Percentiles rank a stretch among this genome's conserved stretches.
Conservation (phyloP, 2,113 vertebrate species). For the Fregata magnificens region DNA sequence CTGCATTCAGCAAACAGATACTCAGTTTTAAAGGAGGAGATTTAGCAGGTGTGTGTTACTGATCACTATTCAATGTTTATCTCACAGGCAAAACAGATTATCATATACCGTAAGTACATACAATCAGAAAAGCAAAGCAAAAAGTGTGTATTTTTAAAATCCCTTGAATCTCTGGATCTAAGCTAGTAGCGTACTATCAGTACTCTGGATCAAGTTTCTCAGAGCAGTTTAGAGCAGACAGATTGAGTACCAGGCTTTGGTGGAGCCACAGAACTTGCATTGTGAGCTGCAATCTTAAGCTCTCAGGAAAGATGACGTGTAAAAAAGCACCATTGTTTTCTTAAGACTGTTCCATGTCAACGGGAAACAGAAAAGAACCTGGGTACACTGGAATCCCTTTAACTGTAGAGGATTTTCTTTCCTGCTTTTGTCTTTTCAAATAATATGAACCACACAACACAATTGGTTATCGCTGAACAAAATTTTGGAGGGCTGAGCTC, state of each 20-base stretch:
- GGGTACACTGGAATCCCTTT: neutral
- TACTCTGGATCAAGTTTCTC: neutral
- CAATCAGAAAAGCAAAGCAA: neutral
- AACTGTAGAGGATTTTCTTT: neutral
- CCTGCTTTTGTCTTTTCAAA: slow-evolving; percentile 28
- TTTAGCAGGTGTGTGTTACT: neutral
- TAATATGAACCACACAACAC: neutral
- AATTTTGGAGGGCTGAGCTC: neutral
- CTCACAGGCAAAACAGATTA: neutral
- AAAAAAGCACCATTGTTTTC: slow-evolving; percentile 5
- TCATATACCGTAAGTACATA: neutral
- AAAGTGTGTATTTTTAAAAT: neutral
- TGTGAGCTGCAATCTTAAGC: neutral
- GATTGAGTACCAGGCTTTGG: neutral
- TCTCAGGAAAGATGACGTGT: neutral
- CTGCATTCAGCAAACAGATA: neutral
- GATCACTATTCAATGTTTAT: neutral
- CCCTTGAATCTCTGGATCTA: neutral
- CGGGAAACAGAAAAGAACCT: neutral
- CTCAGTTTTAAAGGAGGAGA: neutral
- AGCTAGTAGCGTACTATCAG: neutral
- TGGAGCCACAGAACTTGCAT: neutral
- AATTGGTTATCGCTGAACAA: neutral
- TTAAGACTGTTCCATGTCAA: neutral
- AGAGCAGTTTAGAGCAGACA: neutral